Conservation (phyloP, 2,113 vertebrate species). For the Nerophis lumbriciformis region DNA sequence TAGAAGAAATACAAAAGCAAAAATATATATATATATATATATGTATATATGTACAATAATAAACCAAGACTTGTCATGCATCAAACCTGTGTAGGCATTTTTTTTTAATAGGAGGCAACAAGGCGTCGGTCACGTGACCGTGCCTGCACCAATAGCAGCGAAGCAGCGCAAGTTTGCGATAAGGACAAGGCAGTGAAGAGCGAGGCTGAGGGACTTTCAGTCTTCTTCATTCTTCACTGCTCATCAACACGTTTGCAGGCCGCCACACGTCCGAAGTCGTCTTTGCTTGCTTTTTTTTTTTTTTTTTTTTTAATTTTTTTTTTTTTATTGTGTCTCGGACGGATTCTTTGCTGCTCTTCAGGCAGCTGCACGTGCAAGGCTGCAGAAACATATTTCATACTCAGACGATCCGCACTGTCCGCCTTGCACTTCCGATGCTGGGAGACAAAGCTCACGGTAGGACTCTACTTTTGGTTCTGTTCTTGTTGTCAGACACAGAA, state of each 20-base stretch:
- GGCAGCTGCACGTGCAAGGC: slow-evolving; percentile 33
- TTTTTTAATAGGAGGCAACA: slow-evolving; percentile 7
- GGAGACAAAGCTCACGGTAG: slow-evolving; percentile 70
- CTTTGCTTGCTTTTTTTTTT: background rate
- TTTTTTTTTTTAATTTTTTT: background rate
- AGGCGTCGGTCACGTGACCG: slow-evolving; percentile 58
- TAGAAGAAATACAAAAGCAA: no score
- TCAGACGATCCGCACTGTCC: slow-evolving; percentile 26
- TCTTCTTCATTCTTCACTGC: slow-evolving; percentile 16
- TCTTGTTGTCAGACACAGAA: no score
- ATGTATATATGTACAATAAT: background rate
- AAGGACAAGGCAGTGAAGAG: slow-evolving; percentile 47
- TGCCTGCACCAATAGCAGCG: slow-evolving; percentile 50
- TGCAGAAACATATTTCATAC: slow-evolving; percentile 25
- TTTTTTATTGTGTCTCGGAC: background rate
- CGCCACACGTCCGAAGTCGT: no score
- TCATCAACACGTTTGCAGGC: slow-evolving; percentile 6
- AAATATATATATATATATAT: background rate
- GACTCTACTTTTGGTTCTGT: slow-evolving; percentile 4
- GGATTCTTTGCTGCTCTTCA: background rate
- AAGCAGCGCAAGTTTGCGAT: slow-evolving; percentile 33
- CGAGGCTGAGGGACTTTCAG: slow-evolving; percentile 43
- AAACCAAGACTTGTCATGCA: no score
- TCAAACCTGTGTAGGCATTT: slow-evolving; percentile 36
- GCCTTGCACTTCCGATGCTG: slow-evolving; percentile 50